A percentile compares a stretch with the other conserved stretches of the same genome.
phyloP scores from a whole-genome alignment of 2,888 invertebrate genomes.

The Mesorhabditis spiculigera region DNA sequence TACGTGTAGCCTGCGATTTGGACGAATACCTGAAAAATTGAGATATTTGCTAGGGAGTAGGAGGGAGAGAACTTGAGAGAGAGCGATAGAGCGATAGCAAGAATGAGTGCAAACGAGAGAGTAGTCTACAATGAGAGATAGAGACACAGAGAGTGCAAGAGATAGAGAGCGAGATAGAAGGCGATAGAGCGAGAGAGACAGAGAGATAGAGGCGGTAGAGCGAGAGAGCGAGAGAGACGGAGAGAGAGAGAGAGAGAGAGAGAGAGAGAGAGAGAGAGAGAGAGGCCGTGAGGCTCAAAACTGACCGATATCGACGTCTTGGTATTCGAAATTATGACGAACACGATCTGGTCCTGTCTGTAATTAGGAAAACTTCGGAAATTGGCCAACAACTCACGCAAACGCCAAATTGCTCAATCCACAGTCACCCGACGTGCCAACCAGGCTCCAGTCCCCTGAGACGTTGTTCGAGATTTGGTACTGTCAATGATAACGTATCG shows the following conservation, averaged over 20 bases:
- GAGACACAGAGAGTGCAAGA: too few species aligned
- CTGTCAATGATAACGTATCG: neutral
- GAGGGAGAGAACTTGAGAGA: neutral
- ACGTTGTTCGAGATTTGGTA: neutral
- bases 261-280: too few species aligned
- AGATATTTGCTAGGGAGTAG: neutral
- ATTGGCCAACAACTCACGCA: neutral
- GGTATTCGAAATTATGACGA: neutral
- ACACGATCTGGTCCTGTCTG: neutral
- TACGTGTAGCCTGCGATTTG: neutral
- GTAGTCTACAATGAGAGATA: too few species aligned
- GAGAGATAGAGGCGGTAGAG: too few species aligned
- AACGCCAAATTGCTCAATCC: neutral
- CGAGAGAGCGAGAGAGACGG: too few species aligned
- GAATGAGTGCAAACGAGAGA: too few species aligned
- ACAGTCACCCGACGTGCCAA: neutral
- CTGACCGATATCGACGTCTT: neutral
- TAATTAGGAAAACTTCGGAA: neutral
- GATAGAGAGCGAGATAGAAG: too few species aligned
- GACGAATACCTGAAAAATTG: neutral
- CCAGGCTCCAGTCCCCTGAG: neutral
- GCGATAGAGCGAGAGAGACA: too few species aligned
- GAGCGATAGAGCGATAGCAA: too few species aligned
- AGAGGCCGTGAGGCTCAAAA: neutral
- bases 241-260: too few species aligned